phyloP scores from a whole-genome alignment of 2,113 vertebrate genomes.

The Cichladusa arquata region DNA sequence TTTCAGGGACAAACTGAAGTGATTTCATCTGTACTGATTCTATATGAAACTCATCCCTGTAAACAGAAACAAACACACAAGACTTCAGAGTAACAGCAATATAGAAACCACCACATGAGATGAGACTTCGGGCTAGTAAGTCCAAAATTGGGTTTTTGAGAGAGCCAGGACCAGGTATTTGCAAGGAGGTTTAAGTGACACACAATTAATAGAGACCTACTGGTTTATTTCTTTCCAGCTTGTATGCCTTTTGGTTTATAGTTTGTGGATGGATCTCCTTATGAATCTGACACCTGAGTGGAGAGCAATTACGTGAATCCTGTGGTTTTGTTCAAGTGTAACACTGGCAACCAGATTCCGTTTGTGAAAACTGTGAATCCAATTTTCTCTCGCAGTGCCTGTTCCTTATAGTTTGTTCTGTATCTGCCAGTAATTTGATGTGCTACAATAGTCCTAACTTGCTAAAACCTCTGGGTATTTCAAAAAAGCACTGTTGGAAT shows the following conservation, averaged over 20 bases:
- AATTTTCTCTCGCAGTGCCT: neutral
- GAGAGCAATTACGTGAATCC: neutral
- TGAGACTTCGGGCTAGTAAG: accelerated
- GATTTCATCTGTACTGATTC: neutral
- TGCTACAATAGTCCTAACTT: neutral
- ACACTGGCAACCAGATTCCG: neutral
- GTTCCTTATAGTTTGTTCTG: neutral
- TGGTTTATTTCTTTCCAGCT: neutral
- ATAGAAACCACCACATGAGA: neutral
- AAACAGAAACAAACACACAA: neutral
- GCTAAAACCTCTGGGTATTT: neutral
- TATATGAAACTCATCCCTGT: neutral
- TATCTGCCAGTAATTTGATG: neutral
- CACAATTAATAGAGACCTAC: neutral
- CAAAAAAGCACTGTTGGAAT: neutral
- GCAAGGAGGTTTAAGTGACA: neutral
- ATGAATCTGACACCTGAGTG: neutral
- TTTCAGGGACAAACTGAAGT: neutral
- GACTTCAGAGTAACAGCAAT: neutral
- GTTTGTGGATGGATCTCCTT: neutral
- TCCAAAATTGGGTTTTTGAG: neutral
- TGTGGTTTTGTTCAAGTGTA: neutral
- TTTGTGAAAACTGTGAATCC: neutral
- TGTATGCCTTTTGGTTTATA: neutral
- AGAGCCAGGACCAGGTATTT: neutral